phyloP scores from a whole-genome alignment of 2,888 invertebrate genomes.

The Ornithoptera alexandrae region DNA sequence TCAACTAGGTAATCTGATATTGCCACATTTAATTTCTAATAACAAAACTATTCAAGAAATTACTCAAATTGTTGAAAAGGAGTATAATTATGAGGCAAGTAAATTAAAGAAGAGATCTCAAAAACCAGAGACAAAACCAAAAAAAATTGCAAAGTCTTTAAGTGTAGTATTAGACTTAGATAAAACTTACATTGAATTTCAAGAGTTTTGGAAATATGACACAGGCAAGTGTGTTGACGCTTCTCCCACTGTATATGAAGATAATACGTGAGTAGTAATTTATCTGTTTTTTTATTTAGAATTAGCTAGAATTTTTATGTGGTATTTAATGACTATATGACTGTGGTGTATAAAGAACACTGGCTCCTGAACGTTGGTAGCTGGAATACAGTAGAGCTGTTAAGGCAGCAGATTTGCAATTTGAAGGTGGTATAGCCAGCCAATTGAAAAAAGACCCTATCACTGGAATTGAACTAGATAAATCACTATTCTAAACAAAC shows the following conservation, averaged over 20 bases:
- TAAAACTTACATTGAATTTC: slow-evolving; percentile 45
- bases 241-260: slow-evolving; percentile 81
- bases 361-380: too few species aligned
- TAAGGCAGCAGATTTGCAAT: too few species aligned
- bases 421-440: too few species aligned
- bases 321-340: too few species aligned
- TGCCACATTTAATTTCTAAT: slow-evolving; percentile 77
- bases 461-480: too few species aligned
- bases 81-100: slow-evolving; percentile 42
- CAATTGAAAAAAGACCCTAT: too few species aligned
- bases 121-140: slow-evolving; percentile 39
- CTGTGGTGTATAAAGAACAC: too few species aligned
- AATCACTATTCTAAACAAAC: too few species aligned
- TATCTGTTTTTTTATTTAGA: neutral
- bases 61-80: slow-evolving; percentile 50
- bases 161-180: slow-evolving; percentile 35
- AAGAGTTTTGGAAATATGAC: slow-evolving; percentile 81
- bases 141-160: slow-evolving; percentile 32
- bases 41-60: slow-evolving; percentile 62
- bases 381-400: too few species aligned
- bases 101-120: slow-evolving; percentile 49
- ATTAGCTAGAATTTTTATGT: neutral
- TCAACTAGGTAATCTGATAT: slow-evolving; percentile 70
- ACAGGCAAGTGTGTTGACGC: slow-evolving; percentile 92
- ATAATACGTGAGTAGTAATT: slow-evolving; percentile 62